Evolutionary conservation across 2,888 invertebrate species (phyloP), one percentile per base, ranked within the genome.

Genomic region (Slavum lentiscoides): DNA sequence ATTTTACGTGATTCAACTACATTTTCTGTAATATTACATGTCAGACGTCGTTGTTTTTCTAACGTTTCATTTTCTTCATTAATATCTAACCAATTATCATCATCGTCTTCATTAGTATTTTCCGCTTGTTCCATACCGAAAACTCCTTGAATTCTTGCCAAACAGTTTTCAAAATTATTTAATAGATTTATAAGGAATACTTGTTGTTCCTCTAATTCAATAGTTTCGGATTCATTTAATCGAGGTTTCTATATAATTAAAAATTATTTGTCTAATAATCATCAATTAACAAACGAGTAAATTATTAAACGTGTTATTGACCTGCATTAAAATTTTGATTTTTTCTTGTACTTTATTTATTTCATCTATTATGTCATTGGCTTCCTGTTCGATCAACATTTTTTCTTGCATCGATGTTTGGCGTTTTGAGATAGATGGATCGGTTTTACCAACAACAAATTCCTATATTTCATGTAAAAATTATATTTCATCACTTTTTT

Each of bases 361-460:
- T 23, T 80, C 64, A 0, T 80, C 72, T 7, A 80, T 72, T 5
- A 55, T 64, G 17, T 43, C n/a, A n/a, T 80, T 80, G 17, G 80
- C 80, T 9, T 66, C 72, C 21, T 80, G 49, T 43, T 80, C 80
- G 1, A 80, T 21, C 9, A 39, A 0, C n/a, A 43, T 72, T 15
- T 72, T 11, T n/a, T 43, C 55, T 55, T 23, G 8, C 13, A 64
- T 30, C 4, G 55, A 66, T 9, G 17, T 2, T 8, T 58, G 39
- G 2, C 13, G 2, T 21, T 64, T 64, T 1, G 55, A 30, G 21
- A 43, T 8, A 0, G 43, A 9, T 11, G 37, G n/a, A 1, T 77
- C 37, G 8, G n/a, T 58, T 72, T 80, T 64, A 6, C 80, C 80
- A 11, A 72, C 70, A 13, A 55, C 80, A 17, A 80, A 80, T 23